phyloP scores from a whole-genome alignment of 2,113 vertebrate species.

The Puffinus mauretanicus region DNA sequence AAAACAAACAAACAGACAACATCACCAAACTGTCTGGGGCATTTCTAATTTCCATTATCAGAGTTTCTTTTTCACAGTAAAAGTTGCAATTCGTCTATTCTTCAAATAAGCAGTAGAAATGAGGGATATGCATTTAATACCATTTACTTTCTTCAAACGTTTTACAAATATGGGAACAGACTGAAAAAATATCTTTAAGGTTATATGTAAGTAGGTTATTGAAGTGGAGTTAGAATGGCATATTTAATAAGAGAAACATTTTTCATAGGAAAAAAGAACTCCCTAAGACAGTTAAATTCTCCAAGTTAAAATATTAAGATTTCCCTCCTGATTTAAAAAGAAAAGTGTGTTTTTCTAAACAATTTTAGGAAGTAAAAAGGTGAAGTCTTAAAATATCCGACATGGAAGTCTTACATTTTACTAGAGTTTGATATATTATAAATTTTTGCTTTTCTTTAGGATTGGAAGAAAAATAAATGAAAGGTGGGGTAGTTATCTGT shows the following conservation, averaged over 20 bases:
- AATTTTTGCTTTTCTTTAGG: background rate
- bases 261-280: background rate
- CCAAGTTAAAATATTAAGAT: background rate
- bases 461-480: background rate
- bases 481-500: background rate
- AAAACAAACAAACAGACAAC: background rate
- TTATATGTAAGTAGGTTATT: slow-evolving; percentile 44
- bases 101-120: background rate
- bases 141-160: background rate
- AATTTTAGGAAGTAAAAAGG: background rate
- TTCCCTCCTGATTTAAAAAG: slow-evolving; percentile 2
- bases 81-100: background rate
- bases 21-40: background rate
- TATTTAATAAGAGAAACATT: slow-evolving; percentile 10
- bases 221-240: background rate
- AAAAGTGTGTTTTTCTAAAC: background rate
- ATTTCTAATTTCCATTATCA: background rate
- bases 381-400: background rate
- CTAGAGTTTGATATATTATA: background rate
- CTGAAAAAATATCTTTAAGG: background rate
- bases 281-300: background rate
- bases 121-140: background rate
- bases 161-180: slow-evolving; percentile 2
- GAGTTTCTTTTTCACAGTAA: background rate
- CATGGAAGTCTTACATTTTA: background rate